Evolutionary conservation across 2,113 vertebrate species (phyloP).

Genomic region (Zosterops japonicus): DNA sequence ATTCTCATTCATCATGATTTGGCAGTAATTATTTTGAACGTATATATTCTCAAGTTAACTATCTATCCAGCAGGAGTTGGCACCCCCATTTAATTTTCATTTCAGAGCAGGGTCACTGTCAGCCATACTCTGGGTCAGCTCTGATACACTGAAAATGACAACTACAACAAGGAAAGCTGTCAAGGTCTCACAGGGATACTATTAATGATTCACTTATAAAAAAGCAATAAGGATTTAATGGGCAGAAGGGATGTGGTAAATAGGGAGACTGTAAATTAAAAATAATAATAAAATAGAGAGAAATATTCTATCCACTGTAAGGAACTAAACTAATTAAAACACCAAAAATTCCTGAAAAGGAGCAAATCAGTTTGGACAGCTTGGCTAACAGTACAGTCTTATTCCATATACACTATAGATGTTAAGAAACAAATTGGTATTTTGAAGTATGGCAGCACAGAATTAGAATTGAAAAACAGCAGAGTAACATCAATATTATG

Average conservation of each 20-base stretch:
- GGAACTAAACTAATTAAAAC: conserved; percentile 40
- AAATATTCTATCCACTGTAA: not conserved
- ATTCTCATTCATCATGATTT: not conserved
- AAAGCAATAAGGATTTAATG: not conserved
- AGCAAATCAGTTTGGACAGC: conserved; percentile 26
- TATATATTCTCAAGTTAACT: not conserved
- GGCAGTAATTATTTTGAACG: not conserved
- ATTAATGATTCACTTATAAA: not conserved
- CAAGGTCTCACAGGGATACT: not conserved
- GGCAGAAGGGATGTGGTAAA: not conserved
- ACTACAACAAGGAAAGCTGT: not conserved
- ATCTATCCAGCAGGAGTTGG: not conserved
- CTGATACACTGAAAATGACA: conserved; percentile 2
- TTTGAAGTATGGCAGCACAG: conserved; percentile 23
- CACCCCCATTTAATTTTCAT: not conserved
- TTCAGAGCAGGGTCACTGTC: not conserved
- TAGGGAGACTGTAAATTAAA: not conserved
- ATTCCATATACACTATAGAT: not conserved
- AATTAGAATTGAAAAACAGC: conserved; percentile 40
- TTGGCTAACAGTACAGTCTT: not conserved
- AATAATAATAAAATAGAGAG: not conserved
- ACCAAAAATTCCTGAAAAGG: not conserved
- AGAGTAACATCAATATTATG: conserved; percentile 5
- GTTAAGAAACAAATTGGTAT: not conserved
- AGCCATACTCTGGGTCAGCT: not conserved